These are phyloP conservation scores for Collichthys lucidus DNA, from an alignment of 2,113 vertebrate genomes.

Conservation along the genomic window DNA sequence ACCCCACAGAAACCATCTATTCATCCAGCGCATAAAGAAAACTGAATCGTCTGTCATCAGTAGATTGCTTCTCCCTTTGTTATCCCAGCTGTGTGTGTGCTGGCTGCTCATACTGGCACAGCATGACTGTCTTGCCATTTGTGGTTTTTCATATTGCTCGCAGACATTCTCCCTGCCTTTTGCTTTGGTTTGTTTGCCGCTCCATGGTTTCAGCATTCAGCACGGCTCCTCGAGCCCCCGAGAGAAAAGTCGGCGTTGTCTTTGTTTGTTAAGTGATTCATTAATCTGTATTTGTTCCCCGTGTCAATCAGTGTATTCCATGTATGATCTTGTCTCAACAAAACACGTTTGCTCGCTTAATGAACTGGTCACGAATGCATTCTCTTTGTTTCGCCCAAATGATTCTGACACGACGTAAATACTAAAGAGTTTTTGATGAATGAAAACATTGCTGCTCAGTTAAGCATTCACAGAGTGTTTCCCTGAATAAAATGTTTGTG, in stretches of 20 bases:
- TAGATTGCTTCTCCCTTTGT: constrained; percentile 37
- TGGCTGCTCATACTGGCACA: background rate
- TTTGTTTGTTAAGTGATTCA: constrained; percentile 39
- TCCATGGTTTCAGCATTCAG: constrained; percentile 44
- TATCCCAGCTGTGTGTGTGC: constrained; percentile 47
- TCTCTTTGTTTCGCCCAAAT: constrained; percentile 23
- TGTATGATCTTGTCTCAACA: constrained; percentile 16
- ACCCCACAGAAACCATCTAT: constrained; percentile 9
- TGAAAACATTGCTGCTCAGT: background rate
- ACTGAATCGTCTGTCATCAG: background rate
- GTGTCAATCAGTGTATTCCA: constrained; percentile 33
- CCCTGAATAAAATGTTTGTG: background rate
- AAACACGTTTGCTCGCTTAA: constrained; percentile 47
- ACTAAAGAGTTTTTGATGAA: background rate
- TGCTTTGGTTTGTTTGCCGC: background rate
- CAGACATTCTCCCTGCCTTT: constrained; percentile 10
- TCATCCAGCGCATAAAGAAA: constrained; percentile 22
- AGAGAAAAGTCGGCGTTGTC: constrained; percentile 3
- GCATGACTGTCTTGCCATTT: constrained; percentile 11
- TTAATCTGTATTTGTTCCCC: constrained; percentile 46
- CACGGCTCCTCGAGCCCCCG: constrained; percentile 4
- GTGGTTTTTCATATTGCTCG: constrained; percentile 31
- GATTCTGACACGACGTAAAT: constrained; percentile 28
- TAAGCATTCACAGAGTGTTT: background rate
- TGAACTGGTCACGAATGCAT: constrained; percentile 26